phyloP scores from a whole-genome alignment of 2,888 invertebrate species.

The Drosophila anomalata region DNA sequence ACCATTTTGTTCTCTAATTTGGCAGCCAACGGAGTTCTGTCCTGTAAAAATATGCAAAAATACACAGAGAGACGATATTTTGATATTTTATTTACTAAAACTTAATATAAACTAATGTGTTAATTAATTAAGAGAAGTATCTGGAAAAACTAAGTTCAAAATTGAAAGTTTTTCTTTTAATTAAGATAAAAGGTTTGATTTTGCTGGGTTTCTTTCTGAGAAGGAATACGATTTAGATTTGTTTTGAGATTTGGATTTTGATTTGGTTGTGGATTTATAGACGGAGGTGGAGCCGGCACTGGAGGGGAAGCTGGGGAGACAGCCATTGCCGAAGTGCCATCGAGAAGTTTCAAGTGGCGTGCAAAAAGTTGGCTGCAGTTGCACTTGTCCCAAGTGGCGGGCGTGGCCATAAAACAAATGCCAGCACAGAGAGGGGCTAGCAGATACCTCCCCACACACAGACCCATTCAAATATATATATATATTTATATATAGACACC shows the following conservation, averaged over 20 bases:
- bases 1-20: constrained; percentile 65
- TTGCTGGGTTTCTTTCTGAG: neutral
- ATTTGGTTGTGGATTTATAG: neutral
- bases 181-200: neutral
- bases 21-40: constrained; percentile 72
- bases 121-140: too few relatives aligned
- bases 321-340: constrained; percentile 64
- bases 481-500: constrained; percentile 25
- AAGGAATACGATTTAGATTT: constrained; percentile 3
- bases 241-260: neutral
- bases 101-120: too few relatives aligned
- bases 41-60: constrained; percentile 57
- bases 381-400: constrained; percentile 76
- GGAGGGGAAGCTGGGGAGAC: constrained; percentile 17
- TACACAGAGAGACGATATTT: neutral
- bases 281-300: neutral
- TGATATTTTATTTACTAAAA: too few relatives aligned
- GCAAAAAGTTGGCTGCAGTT: constrained; percentile 76
- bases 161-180: neutral
- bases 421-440: constrained; percentile 33
- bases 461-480: constrained; percentile 3
- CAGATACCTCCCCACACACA: constrained; percentile 22
- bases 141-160: too few relatives aligned
- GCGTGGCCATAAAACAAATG: constrained; percentile 75
- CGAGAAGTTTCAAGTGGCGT: constrained; percentile 76